Evolutionary conservation across 1,140 invertebrate genomes (phyloP), one percentile per base, ranked within the genome.

Genomic region (Galleria mellonella): DNA sequence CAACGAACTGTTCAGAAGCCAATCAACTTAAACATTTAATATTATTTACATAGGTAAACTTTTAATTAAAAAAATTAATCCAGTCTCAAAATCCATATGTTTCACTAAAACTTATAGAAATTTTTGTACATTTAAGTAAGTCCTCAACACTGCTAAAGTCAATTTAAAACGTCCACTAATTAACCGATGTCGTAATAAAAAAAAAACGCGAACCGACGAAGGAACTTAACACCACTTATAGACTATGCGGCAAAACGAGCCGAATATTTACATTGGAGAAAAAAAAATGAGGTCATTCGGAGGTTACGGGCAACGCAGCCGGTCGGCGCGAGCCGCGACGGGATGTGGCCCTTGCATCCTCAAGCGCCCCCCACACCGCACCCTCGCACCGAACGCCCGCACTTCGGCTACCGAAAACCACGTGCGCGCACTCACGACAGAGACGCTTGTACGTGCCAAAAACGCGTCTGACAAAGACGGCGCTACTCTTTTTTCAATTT

Each of bases 231-330:
- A 85, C 82, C 82, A 81, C 82, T 85, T 85, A 84, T 70, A 81
- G 73, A 83, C 75, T 83, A 83, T 79, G 78, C 82, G 73, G 74
- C 76, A 76, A 77, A 75, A 77, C 69, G 70, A 73, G 76, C 75
- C 78, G 75, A 82, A 79, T 85, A 85, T 85, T 85, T 85, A 85
- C 82, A 83, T 85, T 83, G 76, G 70, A 75, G 78, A 82, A 82
- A 85, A 83, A 77, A 83, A 83, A 85, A 77, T 82, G 72, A 85
- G 82, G 82, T 83, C 82, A 85, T 71, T 74, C 75, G 66, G 78
- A 85, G 82, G 82, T 85, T 83, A 82, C 76, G 78, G 78, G 82
- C 82, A 78, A 85, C 75, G 76, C 82, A 78, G 78, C 82, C 82
- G 72, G 70, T 68, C 78, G 74, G 78, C 78, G 68, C 72, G 78